phyloP scores from a whole-genome alignment of 2,888 invertebrate genomes.

The Scelioninae gen. 1 region DNA sequence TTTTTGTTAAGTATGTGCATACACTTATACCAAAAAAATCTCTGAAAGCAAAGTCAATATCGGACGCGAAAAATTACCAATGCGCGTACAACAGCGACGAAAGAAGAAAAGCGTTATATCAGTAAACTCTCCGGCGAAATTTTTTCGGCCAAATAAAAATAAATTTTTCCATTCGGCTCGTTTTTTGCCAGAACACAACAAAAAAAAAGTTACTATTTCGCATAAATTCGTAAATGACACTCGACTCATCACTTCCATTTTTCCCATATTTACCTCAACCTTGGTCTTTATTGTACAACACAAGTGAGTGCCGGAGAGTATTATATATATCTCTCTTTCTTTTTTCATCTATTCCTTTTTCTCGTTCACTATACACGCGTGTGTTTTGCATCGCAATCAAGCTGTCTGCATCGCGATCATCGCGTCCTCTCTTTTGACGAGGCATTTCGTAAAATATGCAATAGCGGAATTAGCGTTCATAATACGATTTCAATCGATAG shows the following conservation, averaged over 20 bases:
- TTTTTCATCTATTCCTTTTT: slow-evolving; percentile 46
- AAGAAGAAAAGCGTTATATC: slow-evolving; percentile 21
- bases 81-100: neutral
- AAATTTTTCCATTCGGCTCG: neutral
- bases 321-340: slow-evolving; percentile 44
- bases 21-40: slow-evolving; percentile 18
- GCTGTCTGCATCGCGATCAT: slow-evolving; percentile 66
- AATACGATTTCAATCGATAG: slow-evolving; percentile 69
- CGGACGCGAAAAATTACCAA: slow-evolving; percentile 19
- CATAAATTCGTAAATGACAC: slow-evolving; percentile 60
- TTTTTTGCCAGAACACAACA: neutral
- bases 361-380: slow-evolving; percentile 39
- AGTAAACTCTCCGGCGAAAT: slow-evolving; percentile 1
- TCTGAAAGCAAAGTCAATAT: slow-evolving; percentile 22
- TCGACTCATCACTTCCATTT: slow-evolving; percentile 58
- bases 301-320: slow-evolving; percentile 47
- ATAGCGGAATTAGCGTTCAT: slow-evolving; percentile 67
- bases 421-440: slow-evolving; percentile 65
- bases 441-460: slow-evolving; percentile 70
- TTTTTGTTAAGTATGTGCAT: slow-evolving; percentile 18
- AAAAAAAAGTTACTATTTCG: slow-evolving; percentile 29
- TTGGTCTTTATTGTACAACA: slow-evolving; percentile 49
- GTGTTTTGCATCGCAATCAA: slow-evolving; percentile 67
- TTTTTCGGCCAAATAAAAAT: slow-evolving; percentile 37
- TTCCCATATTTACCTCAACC: slow-evolving; percentile 65